Evolutionary conservation across 2,888 invertebrate species (phyloP).

Genomic region (Spodoptera picta): DNA sequence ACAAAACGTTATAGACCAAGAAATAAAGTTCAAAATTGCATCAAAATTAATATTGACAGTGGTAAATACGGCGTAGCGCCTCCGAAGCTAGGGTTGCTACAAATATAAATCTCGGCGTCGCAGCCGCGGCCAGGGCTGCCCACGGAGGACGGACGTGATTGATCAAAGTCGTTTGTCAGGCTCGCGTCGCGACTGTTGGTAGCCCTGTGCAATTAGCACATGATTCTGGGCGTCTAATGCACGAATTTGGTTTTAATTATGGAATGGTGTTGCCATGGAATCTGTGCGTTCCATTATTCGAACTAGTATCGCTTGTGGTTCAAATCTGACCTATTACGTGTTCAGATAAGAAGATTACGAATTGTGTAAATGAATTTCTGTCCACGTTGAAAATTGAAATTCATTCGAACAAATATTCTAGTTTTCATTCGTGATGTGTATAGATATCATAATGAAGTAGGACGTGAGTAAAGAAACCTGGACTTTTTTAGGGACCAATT

Average conservation of each 20-base stretch:
- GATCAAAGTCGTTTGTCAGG: conserved; percentile 87
- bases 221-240: conserved; percentile 84
- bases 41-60: conserved; percentile 63
- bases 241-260: conserved; percentile 84
- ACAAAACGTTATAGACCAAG: conserved; percentile 23
- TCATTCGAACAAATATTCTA: too few species aligned
- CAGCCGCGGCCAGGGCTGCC: conserved; percentile 80
- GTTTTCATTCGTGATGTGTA: too few species aligned
- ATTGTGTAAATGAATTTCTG: too few species aligned
- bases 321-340: background rate
- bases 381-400: too few species aligned
- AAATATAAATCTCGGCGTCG: conserved; percentile 70
- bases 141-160: conserved; percentile 84
- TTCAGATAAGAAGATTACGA: background rate
- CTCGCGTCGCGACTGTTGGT: conserved; percentile 83
- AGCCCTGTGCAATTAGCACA: conserved; percentile 84
- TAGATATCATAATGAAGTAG: too few species aligned
- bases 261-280: conserved; percentile 59
- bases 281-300: conserved; percentile 28
- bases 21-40: conserved; percentile 62
- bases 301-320: conserved; percentile 15
- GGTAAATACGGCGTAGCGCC: conserved; percentile 67
- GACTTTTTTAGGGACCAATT: too few species aligned
- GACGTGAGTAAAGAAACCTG: too few species aligned
- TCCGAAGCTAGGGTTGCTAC: conserved; percentile 78